Evolutionary conservation across 2,797 vertebrate genomes (phyloP).

Genomic region (Melanotaenia parkinsoni): DNA sequence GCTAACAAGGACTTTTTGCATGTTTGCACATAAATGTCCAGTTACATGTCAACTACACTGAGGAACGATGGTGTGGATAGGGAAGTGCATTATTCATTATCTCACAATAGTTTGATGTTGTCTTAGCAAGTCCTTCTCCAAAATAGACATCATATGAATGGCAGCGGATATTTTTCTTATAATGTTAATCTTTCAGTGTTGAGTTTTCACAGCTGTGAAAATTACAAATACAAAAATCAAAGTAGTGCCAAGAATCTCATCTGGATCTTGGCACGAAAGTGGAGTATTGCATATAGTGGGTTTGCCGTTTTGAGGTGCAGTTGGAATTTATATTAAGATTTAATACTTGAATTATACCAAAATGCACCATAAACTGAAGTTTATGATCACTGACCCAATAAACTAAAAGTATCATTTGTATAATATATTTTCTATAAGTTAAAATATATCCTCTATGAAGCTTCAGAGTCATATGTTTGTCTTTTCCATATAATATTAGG

Average conservation of each 20-base stretch:
- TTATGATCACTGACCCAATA: not conserved
- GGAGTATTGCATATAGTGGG: too few relatives aligned
- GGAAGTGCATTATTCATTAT: too few relatives aligned
- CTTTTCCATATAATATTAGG: not conserved
- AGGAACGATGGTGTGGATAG: too few relatives aligned
- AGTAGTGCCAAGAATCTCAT: not conserved
- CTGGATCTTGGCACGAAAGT: not conserved
- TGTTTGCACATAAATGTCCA: too few relatives aligned
- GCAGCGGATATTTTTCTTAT: not conserved
- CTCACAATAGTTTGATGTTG: too few relatives aligned
- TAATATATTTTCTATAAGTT: not conserved
- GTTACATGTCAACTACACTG: too few relatives aligned
- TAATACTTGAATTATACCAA: not conserved
- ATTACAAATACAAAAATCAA: not conserved
- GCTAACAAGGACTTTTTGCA: too few relatives aligned
- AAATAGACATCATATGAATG: too few relatives aligned
- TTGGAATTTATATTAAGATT: too few relatives aligned
- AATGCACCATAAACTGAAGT: not conserved
- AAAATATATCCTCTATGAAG: not conserved
- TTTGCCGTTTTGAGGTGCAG: not conserved
- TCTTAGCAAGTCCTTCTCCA: too few relatives aligned
- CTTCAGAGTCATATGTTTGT: not conserved
- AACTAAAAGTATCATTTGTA: not conserved
- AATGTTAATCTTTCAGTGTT: not conserved
- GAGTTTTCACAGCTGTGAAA: not conserved